phyloP scores from a whole-genome alignment of 2,888 invertebrate genomes.

The Aproaerema taeniolella region DNA sequence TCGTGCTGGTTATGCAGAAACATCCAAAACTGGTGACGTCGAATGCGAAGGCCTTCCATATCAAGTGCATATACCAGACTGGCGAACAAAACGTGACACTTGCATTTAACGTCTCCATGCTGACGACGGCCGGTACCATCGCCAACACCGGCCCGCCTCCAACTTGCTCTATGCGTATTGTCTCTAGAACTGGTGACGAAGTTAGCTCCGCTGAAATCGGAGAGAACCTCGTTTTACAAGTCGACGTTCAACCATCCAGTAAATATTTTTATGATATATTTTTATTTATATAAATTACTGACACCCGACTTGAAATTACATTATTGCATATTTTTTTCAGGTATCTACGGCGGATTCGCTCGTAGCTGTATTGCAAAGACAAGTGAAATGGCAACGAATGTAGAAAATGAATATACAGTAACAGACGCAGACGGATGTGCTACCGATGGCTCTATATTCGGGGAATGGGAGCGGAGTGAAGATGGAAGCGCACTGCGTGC shows the following conservation, averaged over 20 bases:
- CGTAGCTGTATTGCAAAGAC: constrained; percentile 96
- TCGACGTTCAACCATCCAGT: constrained; percentile 88
- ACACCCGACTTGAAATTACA: constrained; percentile 2
- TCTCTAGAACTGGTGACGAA: constrained; percentile 90
- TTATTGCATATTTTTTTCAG: constrained; percentile 47
- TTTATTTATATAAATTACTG: too few species aligned
- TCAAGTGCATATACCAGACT: constrained; percentile 96
- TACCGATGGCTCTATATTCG: constrained; percentile 93
- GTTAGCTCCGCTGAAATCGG: constrained; percentile 95
- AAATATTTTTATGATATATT: constrained; percentile 40
- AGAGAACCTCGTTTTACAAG: constrained; percentile 90
- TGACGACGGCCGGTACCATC: constrained; percentile 96
- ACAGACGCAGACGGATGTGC: constrained; percentile 97
- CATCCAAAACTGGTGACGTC: constrained; percentile 97
- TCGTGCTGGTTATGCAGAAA: constrained; percentile 96
- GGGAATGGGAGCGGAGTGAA: constrained; percentile 94
- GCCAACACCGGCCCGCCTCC: constrained; percentile 97
- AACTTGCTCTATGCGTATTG: constrained; percentile 93
- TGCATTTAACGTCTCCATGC: constrained; percentile 96
- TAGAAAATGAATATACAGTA: constrained; percentile 93
- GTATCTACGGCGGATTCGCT: constrained; percentile 96
- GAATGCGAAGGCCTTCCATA: constrained; percentile 96
- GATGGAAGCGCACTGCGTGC: constrained; percentile 91
- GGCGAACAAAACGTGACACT: constrained; percentile 94
- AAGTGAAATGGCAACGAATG: constrained; percentile 84